These are phyloP conservation scores for Nomada flava DNA, from an alignment of 2,888 invertebrate species.

Conservation along the genomic window DNA sequence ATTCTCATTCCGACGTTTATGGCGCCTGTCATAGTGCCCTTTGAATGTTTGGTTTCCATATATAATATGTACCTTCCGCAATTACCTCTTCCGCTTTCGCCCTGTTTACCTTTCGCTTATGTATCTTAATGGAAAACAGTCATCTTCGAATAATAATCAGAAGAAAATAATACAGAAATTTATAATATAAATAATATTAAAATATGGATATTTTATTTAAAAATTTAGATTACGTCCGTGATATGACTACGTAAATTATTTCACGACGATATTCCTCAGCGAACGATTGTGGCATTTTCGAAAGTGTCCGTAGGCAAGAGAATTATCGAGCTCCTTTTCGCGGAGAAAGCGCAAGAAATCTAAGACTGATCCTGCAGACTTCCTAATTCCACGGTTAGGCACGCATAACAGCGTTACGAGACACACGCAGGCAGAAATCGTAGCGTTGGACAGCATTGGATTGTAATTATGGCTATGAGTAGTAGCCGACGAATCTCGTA, in stretches of 20 bases:
- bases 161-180: too few relatives aligned
- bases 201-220: too few relatives aligned
- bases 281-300: conserved; percentile 26
- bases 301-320: conserved; percentile 5
- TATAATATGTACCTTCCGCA: too few relatives aligned
- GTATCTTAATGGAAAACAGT: too few relatives aligned
- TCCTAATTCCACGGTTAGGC: conserved; percentile 36
- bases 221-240: too few relatives aligned
- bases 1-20: too few relatives aligned
- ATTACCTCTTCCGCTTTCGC: too few relatives aligned
- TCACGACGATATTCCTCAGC: not conserved
- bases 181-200: too few relatives aligned
- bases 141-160: too few relatives aligned
- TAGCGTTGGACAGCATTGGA: conserved; percentile 14
- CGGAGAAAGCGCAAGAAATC: conserved; percentile 22
- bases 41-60: too few relatives aligned
- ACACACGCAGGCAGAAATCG: conserved; percentile 29
- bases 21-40: too few relatives aligned
- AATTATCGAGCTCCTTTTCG: conserved; percentile 30
- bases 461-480: conserved; percentile 29
- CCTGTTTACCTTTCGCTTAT: too few relatives aligned
- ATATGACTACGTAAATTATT: not conserved
- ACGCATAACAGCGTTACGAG: conserved; percentile 19
- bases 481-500: conserved; percentile 55
- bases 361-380: conserved; percentile 20